Base-by-base conservation (phyloP, 2,797 vertebrate species). In the Thalassophryne amazonica region DNA sequence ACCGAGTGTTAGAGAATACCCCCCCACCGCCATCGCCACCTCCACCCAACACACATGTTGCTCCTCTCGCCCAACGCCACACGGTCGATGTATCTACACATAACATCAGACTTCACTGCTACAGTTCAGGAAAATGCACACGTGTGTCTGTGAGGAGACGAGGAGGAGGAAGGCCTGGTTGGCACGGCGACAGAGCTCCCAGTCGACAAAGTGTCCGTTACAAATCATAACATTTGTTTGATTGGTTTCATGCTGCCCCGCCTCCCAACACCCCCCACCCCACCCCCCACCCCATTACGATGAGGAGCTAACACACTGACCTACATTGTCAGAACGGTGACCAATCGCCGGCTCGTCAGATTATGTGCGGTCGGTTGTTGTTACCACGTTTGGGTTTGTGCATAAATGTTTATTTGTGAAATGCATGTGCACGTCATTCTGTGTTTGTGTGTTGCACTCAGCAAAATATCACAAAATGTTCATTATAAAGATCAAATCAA, bases 151-250 rank as follows among this genome's bases (percentile, higher is more conserved):
- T 48, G 52, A 65, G 45, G 54, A 48, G 50, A 66, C 42, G 50
- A 60, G 27, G 56, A 18, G 34, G 42, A 27, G 31, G 35, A 23
- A 14, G 40, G 39, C 18, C 31, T 35, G 31, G 39, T 53, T 62
- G 71, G 54, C 68, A 36, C 39, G 6, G 58, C 3, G 14, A 50
- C 12, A 19, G 2, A 27, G 35, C 23, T 1, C 28, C 67, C 45
- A 41, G 20, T 29, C 51, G 62, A 58, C 41, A 29, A 30, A 61
- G 39, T 66, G 58, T 71, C 79, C 59, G 68, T 64, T 75, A 39
- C 49, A 28, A 21, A 71, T 82, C 79, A 76, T 69, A 84, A 84
- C 74, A 80, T 73, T 72, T 11, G 37, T 43, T 62, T 59, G 53
- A 69, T 73, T 70, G 57, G 65, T 58, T 10, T 0, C 24, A 20